Percentiles rank a stretch among this genome's conserved stretches.
Conservation (phyloP, 2,113 vertebrate genomes). For the Zeus faber region DNA sequence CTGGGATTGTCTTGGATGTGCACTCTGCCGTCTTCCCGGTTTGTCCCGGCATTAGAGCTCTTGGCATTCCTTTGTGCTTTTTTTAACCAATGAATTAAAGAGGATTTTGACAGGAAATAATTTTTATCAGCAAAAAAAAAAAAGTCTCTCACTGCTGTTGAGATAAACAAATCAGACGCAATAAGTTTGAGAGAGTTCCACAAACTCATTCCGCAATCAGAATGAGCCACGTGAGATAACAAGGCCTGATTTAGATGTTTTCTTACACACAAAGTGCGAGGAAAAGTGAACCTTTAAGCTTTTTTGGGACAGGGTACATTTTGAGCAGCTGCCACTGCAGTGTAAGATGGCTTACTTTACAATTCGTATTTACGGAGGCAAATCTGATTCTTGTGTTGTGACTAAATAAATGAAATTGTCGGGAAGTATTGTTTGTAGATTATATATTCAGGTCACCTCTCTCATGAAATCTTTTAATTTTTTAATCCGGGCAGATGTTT, state of each 20-base stretch:
- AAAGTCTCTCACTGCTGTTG: constrained; percentile 48
- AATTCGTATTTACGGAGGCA: constrained; percentile 73
- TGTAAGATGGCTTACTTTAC: constrained; percentile 71
- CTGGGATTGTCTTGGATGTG: constrained; percentile 77
- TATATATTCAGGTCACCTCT: constrained; percentile 79
- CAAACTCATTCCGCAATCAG: constrained; percentile 71
- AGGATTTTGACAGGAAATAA: constrained; percentile 68
- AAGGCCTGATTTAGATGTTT: constrained; percentile 73
- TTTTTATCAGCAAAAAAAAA: constrained; percentile 58
- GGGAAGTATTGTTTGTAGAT: constrained; percentile 77
- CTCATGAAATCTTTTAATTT: constrained; percentile 73
- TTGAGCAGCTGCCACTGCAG: constrained; percentile 52
- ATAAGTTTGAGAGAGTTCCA: constrained; percentile 74
- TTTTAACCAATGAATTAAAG: constrained; percentile 76
- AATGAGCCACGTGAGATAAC: constrained; percentile 72
- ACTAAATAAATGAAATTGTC: constrained; percentile 70
- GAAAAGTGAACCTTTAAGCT: constrained; percentile 70
- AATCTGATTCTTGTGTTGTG: constrained; percentile 66
- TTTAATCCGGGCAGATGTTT: constrained; percentile 78
- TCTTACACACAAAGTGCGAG: constrained; percentile 61
- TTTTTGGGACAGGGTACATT: constrained; percentile 59
- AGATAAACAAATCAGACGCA: constrained; percentile 76
- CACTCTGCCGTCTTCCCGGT: constrained; percentile 67
- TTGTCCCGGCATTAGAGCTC: constrained; percentile 73
- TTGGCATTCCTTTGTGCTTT: constrained; percentile 75